These are phyloP conservation scores for Psix sp. DNA, from an alignment of 1,140 invertebrate genomes.

Conservation along the genomic window DNA sequence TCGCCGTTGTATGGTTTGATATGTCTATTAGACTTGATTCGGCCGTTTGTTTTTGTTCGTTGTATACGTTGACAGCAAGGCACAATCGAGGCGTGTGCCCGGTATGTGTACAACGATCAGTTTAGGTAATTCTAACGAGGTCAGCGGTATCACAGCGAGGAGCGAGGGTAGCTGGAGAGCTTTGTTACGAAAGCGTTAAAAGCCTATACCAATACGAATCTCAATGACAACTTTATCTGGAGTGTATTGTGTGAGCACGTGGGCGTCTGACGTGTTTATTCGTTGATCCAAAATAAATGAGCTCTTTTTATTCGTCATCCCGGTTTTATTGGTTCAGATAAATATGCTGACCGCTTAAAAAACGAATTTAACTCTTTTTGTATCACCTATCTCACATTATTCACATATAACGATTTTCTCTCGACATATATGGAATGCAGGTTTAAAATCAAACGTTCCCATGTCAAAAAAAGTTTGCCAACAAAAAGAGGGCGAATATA, in stretches of 20 bases:
- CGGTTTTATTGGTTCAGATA: no score
- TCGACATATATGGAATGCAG: no score
- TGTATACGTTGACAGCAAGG: no score
- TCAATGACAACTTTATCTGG: conserved; percentile 62
- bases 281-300: no score
- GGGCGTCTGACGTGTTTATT: conserved; percentile 23
- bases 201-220: conserved; percentile 70
- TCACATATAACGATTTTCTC: no score
- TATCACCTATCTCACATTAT: no score
- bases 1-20: conserved; percentile 44
- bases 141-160: conserved; percentile 59
- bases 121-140: conserved; percentile 65
- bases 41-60: conserved; percentile 26
- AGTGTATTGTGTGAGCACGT: conserved; percentile 5
- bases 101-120: conserved; percentile 36
- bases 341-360: no score
- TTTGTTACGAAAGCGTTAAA: conserved; percentile 72
- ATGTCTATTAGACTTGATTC: conserved; percentile 31
- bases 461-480: no score
- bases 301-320: neutral
- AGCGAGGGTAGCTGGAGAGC: conserved; percentile 62
- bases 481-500: no score
- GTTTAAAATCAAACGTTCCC: no score
- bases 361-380: no score
- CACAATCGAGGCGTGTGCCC: conserved; percentile 30